phyloP scores from a whole-genome alignment of 2,113 vertebrate species.

The Agelaius tricolor region DNA sequence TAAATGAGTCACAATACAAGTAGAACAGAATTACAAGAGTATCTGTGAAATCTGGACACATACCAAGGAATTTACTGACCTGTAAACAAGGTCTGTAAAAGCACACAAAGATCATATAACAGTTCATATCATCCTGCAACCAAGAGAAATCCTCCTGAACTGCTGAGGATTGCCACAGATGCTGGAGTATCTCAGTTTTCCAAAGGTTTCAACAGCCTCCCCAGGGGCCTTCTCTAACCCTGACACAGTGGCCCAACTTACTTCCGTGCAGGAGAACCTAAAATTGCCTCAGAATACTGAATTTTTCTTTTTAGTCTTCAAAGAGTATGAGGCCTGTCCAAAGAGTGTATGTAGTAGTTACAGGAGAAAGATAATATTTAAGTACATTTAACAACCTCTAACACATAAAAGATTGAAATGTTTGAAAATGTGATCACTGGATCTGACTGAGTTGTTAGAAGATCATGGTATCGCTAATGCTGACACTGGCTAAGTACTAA shows the following conservation, averaged over 20 bases:
- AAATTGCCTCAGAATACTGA: not conserved
- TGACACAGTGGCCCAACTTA: not conserved
- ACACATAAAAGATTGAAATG: not conserved
- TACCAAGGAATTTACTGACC: not conserved
- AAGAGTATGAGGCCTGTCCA: not conserved
- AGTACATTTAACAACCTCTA: not conserved
- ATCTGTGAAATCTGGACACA: not conserved
- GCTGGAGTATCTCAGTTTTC: not conserved
- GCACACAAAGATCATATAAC: not conserved
- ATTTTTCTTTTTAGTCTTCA: not conserved
- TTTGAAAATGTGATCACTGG: not conserved
- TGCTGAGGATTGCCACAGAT: not conserved
- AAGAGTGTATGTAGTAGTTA: not conserved
- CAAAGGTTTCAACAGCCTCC: not conserved
- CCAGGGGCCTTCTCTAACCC: not conserved
- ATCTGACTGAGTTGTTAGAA: not conserved
- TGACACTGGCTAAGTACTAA: not conserved
- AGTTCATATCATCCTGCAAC: not conserved
- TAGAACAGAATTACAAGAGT: not conserved
- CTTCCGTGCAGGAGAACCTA: not conserved
- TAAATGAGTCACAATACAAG: not conserved
- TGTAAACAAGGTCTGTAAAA: not conserved
- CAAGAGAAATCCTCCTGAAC: not conserved
- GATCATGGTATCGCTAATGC: not conserved
- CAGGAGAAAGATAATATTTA: not conserved